phyloP scores from a whole-genome alignment of 2,113 vertebrate genomes.

The Uria lomvia region DNA sequence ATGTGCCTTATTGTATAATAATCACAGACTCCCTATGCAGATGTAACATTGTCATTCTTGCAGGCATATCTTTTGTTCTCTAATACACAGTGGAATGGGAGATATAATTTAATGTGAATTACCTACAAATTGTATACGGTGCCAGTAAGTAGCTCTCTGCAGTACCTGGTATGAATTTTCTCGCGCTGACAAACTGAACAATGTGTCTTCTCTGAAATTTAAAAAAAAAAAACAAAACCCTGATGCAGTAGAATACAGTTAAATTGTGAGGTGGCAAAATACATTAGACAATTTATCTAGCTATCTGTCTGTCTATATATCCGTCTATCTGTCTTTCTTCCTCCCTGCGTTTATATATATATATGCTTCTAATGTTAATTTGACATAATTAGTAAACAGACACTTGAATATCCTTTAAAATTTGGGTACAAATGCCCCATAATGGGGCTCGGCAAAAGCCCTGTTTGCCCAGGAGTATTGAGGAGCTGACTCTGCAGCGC shows the following conservation, averaged over 20 bases:
- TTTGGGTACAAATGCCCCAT: not conserved
- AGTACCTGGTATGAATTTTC: conserved; percentile 17
- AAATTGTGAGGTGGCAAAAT: not conserved
- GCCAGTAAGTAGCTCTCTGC: conserved; percentile 19
- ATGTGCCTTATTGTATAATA: not conserved
- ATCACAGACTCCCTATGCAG: not conserved
- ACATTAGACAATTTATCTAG: not conserved
- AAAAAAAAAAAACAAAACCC: not conserved
- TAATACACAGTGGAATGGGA: not conserved
- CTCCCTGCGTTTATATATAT: not conserved
- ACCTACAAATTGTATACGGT: conserved; percentile 30
- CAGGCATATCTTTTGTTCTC: not conserved
- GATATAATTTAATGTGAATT: conserved; percentile 46
- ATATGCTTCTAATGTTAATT: not conserved
- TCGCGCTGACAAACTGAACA: not conserved
- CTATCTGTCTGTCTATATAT: not conserved
- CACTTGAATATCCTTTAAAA: not conserved
- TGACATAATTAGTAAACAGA: not conserved
- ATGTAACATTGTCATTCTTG: not conserved
- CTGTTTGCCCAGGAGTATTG: not conserved
- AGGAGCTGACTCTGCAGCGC: not conserved
- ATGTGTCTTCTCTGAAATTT: not conserved
- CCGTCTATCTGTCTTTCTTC: not conserved
- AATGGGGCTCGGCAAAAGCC: not conserved
- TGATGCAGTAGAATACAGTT: not conserved